phyloP scores from a whole-genome alignment of 1,140 invertebrate genomes.

The Ylistrum balloti region DNA sequence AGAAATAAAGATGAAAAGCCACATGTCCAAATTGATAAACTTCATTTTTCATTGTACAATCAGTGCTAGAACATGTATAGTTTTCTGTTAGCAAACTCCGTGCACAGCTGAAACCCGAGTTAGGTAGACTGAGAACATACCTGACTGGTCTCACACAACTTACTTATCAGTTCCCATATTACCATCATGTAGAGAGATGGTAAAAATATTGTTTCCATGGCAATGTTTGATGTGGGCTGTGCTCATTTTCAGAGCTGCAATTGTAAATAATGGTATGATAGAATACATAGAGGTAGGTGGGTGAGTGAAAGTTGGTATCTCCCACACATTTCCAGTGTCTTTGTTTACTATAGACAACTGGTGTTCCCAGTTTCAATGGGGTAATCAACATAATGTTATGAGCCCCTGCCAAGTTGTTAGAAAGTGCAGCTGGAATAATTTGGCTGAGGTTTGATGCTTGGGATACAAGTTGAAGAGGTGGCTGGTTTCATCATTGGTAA shows the following conservation, averaged over 20 bases:
- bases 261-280: not conserved
- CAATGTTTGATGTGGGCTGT: slow-evolving; percentile 14
- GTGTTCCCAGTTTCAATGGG: not conserved
- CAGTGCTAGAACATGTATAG: not conserved
- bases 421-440: not conserved
- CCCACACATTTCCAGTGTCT: not conserved
- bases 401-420: not conserved
- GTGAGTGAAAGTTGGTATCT: slow-evolving; percentile 7
- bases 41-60: not conserved
- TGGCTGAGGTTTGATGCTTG: not conserved
- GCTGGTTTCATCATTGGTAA: not conserved
- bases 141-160: not conserved
- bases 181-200: not conserved
- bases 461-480: not conserved
- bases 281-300: not conserved
- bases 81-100: not conserved
- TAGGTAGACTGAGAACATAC: not conserved
- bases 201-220: not conserved
- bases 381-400: slow-evolving; percentile 35
- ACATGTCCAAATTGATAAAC: too few relatives aligned
- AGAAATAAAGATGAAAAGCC: too few relatives aligned
- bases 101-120: not conserved
- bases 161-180: too few relatives aligned
- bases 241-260: not conserved
- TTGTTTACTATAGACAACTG: not conserved